phyloP scores from a whole-genome alignment of 1,140 invertebrate species.

The Drosophila paulistorum region DNA sequence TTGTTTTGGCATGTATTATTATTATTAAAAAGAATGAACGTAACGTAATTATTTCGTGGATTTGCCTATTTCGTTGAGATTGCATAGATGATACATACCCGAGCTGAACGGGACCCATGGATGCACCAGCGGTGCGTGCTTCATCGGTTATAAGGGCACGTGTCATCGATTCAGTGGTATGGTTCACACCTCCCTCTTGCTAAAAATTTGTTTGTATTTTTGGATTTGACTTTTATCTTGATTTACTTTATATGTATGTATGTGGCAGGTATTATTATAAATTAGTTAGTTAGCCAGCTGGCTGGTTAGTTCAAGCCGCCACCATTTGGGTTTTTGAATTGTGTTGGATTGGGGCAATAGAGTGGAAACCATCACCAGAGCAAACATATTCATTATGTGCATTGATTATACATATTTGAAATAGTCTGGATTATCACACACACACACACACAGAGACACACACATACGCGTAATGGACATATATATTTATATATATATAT shows the following conservation, averaged over 20 bases:
- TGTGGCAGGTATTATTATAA: neutral
- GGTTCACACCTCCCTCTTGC: conserved; percentile 95
- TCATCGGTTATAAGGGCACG: conserved; percentile 95
- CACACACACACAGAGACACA: conserved; percentile 35
- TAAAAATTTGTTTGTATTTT: conserved; percentile 82
- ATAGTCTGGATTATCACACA: conserved; percentile 19
- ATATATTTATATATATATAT: conserved; percentile 28
- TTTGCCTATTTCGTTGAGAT: conserved; percentile 33
- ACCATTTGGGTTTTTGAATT: conserved; percentile 27
- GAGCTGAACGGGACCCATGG: conserved; percentile 93
- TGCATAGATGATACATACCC: conserved; percentile 89
- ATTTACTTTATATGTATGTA: conserved; percentile 7
- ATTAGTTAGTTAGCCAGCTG: conserved; percentile 32
- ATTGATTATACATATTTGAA: conserved; percentile 25
- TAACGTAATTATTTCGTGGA: conserved; percentile 35
- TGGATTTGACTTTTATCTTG: conserved; percentile 25
- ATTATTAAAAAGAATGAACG: conserved; percentile 21
- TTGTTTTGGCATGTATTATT: conserved; percentile 24
- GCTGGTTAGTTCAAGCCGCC: conserved; percentile 49
- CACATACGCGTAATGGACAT: conserved; percentile 25
- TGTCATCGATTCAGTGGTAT: conserved; percentile 95
- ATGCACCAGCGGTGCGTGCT: conserved; percentile 90
- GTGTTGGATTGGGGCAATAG: conserved; percentile 2
- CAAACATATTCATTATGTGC: conserved; percentile 42
- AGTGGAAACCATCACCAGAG: conserved; percentile 63